Evolutionary conservation across 2,888 invertebrate genomes (phyloP).

Genomic region (Lycophotia porphyrea): DNA sequence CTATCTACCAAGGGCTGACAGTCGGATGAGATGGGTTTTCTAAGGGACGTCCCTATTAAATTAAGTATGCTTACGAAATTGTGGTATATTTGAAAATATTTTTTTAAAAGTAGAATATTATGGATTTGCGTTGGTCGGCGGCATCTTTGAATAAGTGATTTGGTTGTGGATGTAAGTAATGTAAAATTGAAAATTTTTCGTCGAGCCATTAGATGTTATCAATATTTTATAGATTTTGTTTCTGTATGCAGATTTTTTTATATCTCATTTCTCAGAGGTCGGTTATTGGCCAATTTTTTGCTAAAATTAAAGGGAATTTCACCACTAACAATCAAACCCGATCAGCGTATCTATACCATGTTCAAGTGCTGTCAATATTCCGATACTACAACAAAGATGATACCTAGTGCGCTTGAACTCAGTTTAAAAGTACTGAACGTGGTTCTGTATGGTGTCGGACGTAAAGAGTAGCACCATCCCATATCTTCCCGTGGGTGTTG

Average conservation of each 20-base stretch:
- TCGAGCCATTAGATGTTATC: conserved; percentile 4
- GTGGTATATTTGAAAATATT: conserved; percentile 59
- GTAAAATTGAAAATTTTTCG: conserved; percentile 16
- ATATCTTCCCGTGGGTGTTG: too few relatives aligned
- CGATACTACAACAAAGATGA: neutral
- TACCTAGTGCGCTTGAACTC: neutral
- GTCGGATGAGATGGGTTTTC: conserved; percentile 64
- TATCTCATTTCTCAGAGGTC: neutral
- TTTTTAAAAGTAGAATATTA: conserved; percentile 40
- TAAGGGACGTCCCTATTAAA: conserved; percentile 58
- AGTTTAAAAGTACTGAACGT: neutral
- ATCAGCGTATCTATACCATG: neutral
- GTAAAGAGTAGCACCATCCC: too few relatives aligned
- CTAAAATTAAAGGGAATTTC: neutral
- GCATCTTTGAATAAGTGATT: conserved; percentile 38
- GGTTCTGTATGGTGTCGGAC: too few relatives aligned
- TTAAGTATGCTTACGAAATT: conserved; percentile 58
- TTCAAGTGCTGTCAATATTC: neutral
- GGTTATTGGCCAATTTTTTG: neutral
- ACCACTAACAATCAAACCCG: neutral
- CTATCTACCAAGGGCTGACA: conserved; percentile 65
- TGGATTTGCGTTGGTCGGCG: conserved; percentile 25
- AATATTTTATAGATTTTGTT: conserved; percentile 17
- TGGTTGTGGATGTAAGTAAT: conserved; percentile 15
- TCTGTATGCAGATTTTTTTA: neutral